Percentiles rank a stretch among this genome's conserved stretches.
Evolutionary conservation across 2,113 vertebrate genomes (phyloP).

Genomic region (Chionis minor): DNA sequence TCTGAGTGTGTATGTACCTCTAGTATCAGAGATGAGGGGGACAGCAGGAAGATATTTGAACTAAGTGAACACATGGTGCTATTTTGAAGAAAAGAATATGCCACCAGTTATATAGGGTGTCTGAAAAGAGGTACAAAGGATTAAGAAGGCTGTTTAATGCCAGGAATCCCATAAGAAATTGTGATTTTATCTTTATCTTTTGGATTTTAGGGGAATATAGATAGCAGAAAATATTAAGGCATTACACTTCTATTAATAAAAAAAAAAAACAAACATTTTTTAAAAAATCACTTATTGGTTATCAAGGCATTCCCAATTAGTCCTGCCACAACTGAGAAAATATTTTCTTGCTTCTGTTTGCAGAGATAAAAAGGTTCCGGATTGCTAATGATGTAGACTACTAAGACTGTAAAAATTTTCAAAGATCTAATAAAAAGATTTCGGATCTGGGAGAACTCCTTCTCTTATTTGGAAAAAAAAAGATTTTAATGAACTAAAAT

Average conservation of each 20-base stretch:
- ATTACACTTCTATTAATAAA: not conserved
- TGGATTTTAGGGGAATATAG: not conserved
- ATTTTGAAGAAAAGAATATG: not conserved
- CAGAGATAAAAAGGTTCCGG: not conserved
- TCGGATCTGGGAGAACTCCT: not conserved
- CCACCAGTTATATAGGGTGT: not conserved
- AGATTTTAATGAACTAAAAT: not conserved
- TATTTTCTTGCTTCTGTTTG: not conserved
- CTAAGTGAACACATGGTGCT: not conserved
- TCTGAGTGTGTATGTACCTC: not conserved
- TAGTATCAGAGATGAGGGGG: not conserved
- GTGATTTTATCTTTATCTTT: not conserved
- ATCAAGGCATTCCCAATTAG: not conserved
- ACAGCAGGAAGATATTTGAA: not conserved
- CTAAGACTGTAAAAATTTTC: not conserved
- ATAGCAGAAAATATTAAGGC: not conserved
- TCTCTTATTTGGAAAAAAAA: not conserved
- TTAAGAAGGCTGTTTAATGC: not conserved
- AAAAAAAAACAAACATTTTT: not conserved
- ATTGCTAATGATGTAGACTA: not conserved
- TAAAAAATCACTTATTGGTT: not conserved
- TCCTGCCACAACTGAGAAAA: not conserved
- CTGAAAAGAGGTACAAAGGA: not conserved
- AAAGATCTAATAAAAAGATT: constrained; percentile 12
- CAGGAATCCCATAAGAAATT: not conserved